Percentiles rank a stretch among this genome's conserved stretches.
Evolutionary conservation across 2,888 invertebrate species (phyloP).

Genomic region (Idaea straminata): DNA sequence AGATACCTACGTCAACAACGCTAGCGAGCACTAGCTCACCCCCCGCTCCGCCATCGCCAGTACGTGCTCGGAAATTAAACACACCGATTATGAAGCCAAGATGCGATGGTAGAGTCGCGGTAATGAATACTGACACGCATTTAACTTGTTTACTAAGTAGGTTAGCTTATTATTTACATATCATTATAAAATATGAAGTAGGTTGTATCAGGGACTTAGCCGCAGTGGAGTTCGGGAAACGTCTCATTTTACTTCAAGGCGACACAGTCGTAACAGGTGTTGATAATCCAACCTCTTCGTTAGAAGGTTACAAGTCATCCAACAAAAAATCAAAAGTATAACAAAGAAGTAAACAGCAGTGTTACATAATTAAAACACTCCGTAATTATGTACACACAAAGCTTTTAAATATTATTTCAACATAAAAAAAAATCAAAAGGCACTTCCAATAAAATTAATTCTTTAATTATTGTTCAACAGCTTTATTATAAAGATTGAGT

Average conservation of each 20-base stretch:
- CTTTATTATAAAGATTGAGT: constrained; percentile 9
- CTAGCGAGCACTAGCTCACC: constrained; percentile 19
- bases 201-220: background rate
- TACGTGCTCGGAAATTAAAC: constrained; percentile 65
- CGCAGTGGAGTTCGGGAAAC: too few species aligned
- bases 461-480: background rate
- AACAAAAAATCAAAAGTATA: background rate
- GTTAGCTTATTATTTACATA: constrained; percentile 17
- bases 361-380: background rate
- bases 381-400: background rate
- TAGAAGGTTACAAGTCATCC: too few species aligned
- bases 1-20: too few species aligned
- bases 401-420: background rate
- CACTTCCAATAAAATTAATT: background rate
- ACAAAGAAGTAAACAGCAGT: background rate
- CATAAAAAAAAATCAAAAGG: background rate
- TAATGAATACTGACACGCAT: constrained; percentile 51
- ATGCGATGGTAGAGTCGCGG: constrained; percentile 40
- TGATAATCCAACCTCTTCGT: too few species aligned
- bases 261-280: too few species aligned
- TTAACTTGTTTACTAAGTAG: constrained; percentile 37
- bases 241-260: too few species aligned
- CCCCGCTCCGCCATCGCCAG: constrained; percentile 35
- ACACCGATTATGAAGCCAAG: constrained; percentile 44
- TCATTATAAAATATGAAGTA: background rate